Percentiles rank a stretch among this genome's conserved stretches.
Evolutionary conservation across 2,113 vertebrate genomes (phyloP).

Genomic region (Oriolus oriolus): DNA sequence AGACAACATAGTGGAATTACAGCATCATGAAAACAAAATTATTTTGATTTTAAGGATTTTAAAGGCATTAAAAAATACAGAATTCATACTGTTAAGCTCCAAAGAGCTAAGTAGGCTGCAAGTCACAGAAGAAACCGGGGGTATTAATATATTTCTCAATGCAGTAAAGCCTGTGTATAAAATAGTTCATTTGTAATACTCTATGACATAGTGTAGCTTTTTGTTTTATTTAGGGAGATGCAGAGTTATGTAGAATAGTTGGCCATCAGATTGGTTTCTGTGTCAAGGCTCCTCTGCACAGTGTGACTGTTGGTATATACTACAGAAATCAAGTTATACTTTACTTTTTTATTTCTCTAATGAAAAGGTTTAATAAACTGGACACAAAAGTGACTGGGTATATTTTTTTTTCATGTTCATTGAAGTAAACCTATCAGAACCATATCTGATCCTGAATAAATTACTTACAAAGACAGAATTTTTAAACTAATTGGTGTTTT

Average conservation of each 20-base stretch:
- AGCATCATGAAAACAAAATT: neutral
- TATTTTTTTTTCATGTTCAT: neutral
- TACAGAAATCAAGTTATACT: slow-evolving; percentile 1
- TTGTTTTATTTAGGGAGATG: neutral
- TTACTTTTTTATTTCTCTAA: slow-evolving; percentile 33
- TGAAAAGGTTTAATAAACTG: slow-evolving; percentile 41
- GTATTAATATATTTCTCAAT: neutral
- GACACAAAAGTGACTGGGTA: neutral
- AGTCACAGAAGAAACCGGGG: neutral
- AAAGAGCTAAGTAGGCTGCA: neutral
- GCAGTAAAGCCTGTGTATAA: neutral
- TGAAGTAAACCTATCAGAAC: neutral
- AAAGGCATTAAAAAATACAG: neutral
- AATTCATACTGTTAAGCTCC: neutral
- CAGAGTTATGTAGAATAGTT: neutral
- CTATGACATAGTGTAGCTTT: neutral
- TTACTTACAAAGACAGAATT: neutral
- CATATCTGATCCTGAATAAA: neutral
- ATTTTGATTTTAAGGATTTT: neutral
- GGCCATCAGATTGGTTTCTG: neutral
- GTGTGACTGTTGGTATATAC: slow-evolving; percentile 18
- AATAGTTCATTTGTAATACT: neutral
- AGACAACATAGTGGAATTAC: neutral
- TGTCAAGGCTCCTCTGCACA: slow-evolving; percentile 11
- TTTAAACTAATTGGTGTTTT: neutral